Percentiles rank a stretch among this genome's conserved stretches.
Conservation (phyloP, 2,113 vertebrate species). For the Ptychochromis oligacanthus region DNA sequence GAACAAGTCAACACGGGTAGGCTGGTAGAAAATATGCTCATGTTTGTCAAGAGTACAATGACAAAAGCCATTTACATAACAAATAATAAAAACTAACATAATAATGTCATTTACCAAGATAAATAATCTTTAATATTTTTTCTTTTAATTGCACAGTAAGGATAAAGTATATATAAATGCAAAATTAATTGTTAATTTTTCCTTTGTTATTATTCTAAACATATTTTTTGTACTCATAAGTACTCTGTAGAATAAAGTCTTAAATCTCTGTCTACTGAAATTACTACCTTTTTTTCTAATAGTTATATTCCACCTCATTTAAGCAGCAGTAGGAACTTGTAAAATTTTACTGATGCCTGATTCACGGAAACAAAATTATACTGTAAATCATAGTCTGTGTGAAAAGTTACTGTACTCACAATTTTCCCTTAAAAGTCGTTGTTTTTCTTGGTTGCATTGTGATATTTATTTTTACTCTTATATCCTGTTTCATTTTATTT, state of each 20-base stretch:
- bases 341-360: not conserved
- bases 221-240: not conserved
- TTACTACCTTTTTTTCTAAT: not conserved
- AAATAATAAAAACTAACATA: too few relatives aligned
- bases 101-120: too few relatives aligned
- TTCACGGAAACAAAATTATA: not conserved
- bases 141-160: not conserved
- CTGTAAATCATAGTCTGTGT: not conserved
- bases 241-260: not conserved
- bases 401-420: not conserved
- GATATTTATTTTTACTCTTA: not conserved
- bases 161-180: not conserved
- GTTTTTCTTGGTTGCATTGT: not conserved
- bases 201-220: not conserved
- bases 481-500: conserved; percentile 3
- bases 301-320: not conserved
- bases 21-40: too few relatives aligned
- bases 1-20: not conserved
- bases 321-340: not conserved
- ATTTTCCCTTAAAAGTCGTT: not conserved
- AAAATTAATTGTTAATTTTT: not conserved
- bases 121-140: not conserved
- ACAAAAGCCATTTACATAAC: not conserved
- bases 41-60: not conserved
- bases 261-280: not conserved